A percentile compares a stretch with the other conserved stretches of the same genome.
Evolutionary conservation across 2,113 vertebrate genomes (phyloP).

Genomic region (Halcyon malimbica): DNA sequence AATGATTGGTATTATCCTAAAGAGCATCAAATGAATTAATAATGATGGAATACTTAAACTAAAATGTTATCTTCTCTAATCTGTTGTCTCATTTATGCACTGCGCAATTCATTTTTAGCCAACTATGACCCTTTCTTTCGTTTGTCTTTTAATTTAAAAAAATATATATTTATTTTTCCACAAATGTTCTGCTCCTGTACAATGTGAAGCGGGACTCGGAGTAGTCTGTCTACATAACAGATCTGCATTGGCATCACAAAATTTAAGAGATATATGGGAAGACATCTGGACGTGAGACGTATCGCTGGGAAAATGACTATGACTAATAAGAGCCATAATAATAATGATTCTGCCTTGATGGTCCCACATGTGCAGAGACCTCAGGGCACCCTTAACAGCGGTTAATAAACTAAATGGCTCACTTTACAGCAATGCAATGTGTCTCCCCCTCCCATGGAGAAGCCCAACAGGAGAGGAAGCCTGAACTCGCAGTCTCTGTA

Average conservation of each 20-base stretch:
- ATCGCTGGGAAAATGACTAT: constrained; percentile 30
- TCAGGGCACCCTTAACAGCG: constrained; percentile 5
- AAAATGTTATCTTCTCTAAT: constrained; percentile 55
- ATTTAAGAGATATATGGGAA: background rate
- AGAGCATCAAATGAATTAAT: constrained; percentile 76
- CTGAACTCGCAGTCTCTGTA: background rate
- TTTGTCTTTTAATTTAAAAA: constrained; percentile 28
- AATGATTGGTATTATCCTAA: constrained; percentile 74
- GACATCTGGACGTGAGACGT: constrained; percentile 31
- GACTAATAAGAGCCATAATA: constrained; percentile 47
- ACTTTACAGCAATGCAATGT: background rate
- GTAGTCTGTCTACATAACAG: background rate
- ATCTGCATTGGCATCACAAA: background rate
- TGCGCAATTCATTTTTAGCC: constrained; percentile 52
- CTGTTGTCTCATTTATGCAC: constrained; percentile 47
- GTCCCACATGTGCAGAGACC: constrained; percentile 47
- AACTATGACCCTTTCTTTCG: constrained; percentile 28
- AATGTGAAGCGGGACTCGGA: background rate
- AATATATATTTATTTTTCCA: background rate
- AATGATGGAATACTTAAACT: constrained; percentile 72
- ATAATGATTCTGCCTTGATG: constrained; percentile 22
- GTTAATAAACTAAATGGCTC: constrained; percentile 45
- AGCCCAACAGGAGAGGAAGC: background rate
- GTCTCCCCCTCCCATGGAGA: background rate
- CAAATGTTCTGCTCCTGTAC: background rate